These are phyloP conservation scores for Aulostomus chinensis DNA, from an alignment of 2,797 vertebrate species.

Conservation along the genomic window DNA sequence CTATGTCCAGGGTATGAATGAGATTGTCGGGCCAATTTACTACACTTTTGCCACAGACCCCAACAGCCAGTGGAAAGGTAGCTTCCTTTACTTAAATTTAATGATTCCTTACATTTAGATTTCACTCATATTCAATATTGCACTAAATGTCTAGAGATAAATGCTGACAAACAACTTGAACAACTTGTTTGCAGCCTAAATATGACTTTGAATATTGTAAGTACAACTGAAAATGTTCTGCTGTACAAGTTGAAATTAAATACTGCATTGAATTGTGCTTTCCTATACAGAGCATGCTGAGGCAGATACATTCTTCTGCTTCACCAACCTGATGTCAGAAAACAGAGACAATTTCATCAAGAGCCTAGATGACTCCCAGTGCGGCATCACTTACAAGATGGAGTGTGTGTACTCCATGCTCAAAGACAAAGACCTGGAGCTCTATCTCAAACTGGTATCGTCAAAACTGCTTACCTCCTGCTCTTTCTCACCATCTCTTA, in stretches of 20 bases:
- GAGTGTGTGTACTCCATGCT: conserved; percentile 95
- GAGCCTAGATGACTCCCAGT: conserved; percentile 97
- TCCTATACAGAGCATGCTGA: conserved; percentile 89
- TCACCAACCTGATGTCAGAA: conserved; percentile 98
- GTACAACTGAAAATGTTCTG: too few relatives aligned
- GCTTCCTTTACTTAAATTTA: too few relatives aligned
- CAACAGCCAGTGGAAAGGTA: conserved; percentile 93
- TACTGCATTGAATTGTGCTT: background rate
- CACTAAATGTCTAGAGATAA: too few relatives aligned
- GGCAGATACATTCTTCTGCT: conserved; percentile 97
- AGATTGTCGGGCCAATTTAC: conserved; percentile 96
- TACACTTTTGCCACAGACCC: conserved; percentile 97
- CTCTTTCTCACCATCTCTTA: background rate
- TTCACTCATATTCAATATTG: too few relatives aligned
- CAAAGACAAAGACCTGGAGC: conserved; percentile 91
- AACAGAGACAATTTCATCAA: conserved; percentile 99
- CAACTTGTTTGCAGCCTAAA: too few relatives aligned
- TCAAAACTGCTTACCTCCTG: too few relatives aligned
- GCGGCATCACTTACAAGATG: conserved; percentile 98
- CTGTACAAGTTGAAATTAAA: too few relatives aligned
- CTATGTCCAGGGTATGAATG: conserved; percentile 99
- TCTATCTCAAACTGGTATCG: conserved; percentile 92
- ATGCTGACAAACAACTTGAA: too few relatives aligned
- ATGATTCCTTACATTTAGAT: too few relatives aligned
- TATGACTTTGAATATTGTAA: too few relatives aligned